Evolutionary conservation across 1,140 invertebrate genomes (phyloP).

Genomic region (Drosophila erecta): DNA sequence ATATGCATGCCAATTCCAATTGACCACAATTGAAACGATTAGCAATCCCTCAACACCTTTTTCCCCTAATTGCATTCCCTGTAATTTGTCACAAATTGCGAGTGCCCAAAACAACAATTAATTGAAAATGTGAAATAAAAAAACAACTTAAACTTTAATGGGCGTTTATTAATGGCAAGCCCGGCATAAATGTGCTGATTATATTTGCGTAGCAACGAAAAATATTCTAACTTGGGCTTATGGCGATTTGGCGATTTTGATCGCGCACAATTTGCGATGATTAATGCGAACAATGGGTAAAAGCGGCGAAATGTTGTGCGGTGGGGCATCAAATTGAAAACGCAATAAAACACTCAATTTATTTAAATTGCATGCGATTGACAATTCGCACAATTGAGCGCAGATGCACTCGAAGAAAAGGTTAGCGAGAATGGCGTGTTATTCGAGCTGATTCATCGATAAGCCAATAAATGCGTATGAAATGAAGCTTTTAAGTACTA

Average conservation of each 20-base stretch:
- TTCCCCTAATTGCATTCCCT: slow-evolving; percentile 25
- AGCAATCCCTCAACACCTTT: slow-evolving; percentile 34
- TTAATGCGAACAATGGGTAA: slow-evolving; percentile 29
- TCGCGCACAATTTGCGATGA: slow-evolving; percentile 33
- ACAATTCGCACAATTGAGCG: slow-evolving; percentile 60
- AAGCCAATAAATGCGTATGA: too few species aligned
- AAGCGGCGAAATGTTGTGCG: slow-evolving; percentile 1
- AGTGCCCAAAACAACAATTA: background rate
- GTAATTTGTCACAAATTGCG: background rate
- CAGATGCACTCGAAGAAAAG: slow-evolving; percentile 19
- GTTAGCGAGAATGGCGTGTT: background rate
- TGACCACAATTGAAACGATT: slow-evolving; percentile 39
- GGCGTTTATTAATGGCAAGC: slow-evolving; percentile 57
- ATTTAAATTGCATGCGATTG: slow-evolving; percentile 82
- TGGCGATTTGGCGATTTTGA: slow-evolving; percentile 8
- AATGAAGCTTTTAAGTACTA: too few species aligned
- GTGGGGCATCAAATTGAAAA: slow-evolving; percentile 73
- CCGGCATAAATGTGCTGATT: slow-evolving; percentile 16
- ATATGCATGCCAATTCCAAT: slow-evolving; percentile 14
- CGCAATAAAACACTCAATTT: slow-evolving; percentile 83
- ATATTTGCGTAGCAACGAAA: slow-evolving; percentile 7
- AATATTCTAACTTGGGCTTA: slow-evolving; percentile 28
- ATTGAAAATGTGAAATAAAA: background rate
- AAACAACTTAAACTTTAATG: slow-evolving; percentile 65
- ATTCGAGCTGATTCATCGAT: too few species aligned